These are phyloP conservation scores for Argentina silus DNA, from an alignment of 2,797 vertebrate species.

Conservation along the genomic window DNA sequence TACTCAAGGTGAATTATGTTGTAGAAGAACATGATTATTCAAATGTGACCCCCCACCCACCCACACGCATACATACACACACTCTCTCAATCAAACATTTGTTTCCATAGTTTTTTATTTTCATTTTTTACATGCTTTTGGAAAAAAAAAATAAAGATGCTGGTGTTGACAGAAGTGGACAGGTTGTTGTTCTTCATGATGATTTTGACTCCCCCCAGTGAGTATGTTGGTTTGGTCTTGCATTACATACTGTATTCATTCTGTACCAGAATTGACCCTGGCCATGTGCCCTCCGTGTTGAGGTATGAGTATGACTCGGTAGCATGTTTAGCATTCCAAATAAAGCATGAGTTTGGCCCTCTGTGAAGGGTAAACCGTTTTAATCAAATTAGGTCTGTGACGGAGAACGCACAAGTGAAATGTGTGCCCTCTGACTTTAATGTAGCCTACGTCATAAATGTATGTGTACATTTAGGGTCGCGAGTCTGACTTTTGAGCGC, in stretches of 20 bases:
- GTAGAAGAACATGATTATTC: constrained; percentile 55
- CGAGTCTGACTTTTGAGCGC: constrained; percentile 23
- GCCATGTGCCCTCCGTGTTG: no score
- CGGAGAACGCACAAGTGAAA: background rate
- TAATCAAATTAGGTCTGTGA: background rate
- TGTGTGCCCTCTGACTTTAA: background rate
- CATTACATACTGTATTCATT: no score
- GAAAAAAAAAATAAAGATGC: constrained; percentile 69
- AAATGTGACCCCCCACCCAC: constrained; percentile 46
- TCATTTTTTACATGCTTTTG: constrained; percentile 78
- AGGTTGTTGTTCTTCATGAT: background rate
- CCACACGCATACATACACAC: constrained; percentile 52
- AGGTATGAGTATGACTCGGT: no score
- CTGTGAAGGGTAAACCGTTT: no score
- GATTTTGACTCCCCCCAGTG: background rate
- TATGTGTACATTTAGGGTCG: constrained; percentile 20
- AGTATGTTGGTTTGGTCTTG: no score
- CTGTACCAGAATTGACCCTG: no score
- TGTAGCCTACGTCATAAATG: constrained; percentile 56
- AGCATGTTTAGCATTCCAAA: no score
- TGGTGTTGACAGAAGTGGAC: constrained; percentile 67
- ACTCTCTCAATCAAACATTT: constrained; percentile 63
- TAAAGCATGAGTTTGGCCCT: no score
- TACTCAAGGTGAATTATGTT: constrained; percentile 53
- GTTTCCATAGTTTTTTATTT: constrained; percentile 49